A percentile compares a stretch with the other conserved stretches of the same genome.
These are phyloP conservation scores for Pogoniulus pusillus DNA, from an alignment of 2,797 vertebrate genomes.

Conservation along the genomic window DNA sequence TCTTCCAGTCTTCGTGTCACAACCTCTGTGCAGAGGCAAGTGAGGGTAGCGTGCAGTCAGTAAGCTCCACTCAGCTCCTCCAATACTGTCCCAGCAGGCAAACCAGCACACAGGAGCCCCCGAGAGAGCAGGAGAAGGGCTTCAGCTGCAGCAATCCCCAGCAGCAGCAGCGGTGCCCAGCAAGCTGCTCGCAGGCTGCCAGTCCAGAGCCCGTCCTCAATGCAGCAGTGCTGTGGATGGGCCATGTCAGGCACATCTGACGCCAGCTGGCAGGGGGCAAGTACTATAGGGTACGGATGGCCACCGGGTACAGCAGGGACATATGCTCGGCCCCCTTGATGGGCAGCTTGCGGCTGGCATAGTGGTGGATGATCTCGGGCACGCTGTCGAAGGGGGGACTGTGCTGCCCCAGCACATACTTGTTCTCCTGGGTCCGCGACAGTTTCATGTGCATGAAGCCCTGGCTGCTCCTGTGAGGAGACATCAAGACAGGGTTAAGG, in stretches of 20 bases:
- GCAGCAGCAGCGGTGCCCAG: neutral
- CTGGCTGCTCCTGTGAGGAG: conserved; percentile 91
- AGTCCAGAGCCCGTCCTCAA: neutral
- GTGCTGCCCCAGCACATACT: conserved; percentile 97
- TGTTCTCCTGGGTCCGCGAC: conserved; percentile 93
- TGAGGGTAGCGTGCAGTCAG: neutral
- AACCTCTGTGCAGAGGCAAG: neutral
- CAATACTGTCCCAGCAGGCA: neutral
- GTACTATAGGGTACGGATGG: conserved; percentile 93
- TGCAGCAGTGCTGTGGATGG: rapidly evolving
- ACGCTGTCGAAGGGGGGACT: conserved; percentile 95
- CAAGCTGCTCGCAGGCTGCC: neutral
- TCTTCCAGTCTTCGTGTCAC: neutral
- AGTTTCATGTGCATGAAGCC: conserved; percentile 99
- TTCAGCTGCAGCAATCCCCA: neutral
- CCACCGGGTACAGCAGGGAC: conserved; percentile 97
- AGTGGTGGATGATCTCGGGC: conserved; percentile 97
- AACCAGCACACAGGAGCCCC: neutral
- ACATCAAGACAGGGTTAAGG: conserved; percentile 4
- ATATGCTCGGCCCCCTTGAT: conserved; percentile 99
- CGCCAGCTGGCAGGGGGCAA: neutral
- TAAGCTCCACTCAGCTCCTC: neutral
- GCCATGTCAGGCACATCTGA: neutral
- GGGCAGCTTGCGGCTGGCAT: conserved; percentile 96
- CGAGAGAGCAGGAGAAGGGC: neutral